These are phyloP conservation scores for Hestina assimilis DNA, from an alignment of 1,140 invertebrate species.

Conservation along the genomic window DNA sequence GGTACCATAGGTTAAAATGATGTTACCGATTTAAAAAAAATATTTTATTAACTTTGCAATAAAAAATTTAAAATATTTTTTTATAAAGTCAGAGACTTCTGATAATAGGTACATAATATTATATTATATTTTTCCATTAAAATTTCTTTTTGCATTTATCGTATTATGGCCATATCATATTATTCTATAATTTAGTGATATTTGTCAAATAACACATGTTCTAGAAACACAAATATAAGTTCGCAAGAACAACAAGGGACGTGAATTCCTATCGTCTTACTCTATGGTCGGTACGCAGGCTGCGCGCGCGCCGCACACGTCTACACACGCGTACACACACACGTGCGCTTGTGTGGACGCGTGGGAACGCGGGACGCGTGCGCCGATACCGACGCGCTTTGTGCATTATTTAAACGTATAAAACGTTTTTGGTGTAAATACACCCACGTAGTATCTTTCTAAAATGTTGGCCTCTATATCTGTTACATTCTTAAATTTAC, in stretches of 20 bases:
- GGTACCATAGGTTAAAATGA: neutral
- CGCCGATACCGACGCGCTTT: constrained; percentile 63
- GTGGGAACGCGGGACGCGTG: constrained; percentile 69
- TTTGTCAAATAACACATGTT: neutral
- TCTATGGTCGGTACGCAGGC: constrained; percentile 43
- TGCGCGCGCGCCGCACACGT: constrained; percentile 35
- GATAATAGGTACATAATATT: too few relatives aligned
- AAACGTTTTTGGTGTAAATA: constrained; percentile 48
- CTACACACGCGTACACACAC: constrained; percentile 14
- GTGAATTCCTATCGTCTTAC: constrained; percentile 41
- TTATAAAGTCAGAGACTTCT: too few relatives aligned
- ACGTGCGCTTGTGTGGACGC: constrained; percentile 49
- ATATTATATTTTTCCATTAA: too few relatives aligned
- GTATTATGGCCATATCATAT: too few relatives aligned
- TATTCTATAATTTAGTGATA: too few relatives aligned
- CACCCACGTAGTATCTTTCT: constrained; percentile 24
- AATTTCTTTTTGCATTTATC: too few relatives aligned
- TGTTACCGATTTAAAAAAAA: neutral
- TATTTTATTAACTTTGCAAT: neutral
- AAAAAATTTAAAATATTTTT: too few relatives aligned
- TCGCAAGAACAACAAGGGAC: constrained; percentile 18
- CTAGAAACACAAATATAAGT: neutral
- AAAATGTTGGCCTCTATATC: constrained; percentile 2
- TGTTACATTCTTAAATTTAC: neutral
- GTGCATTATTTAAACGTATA: constrained; percentile 67